Evolutionary conservation across 1,140 invertebrate species (phyloP).

Genomic region (Anastrepha ludens): DNA sequence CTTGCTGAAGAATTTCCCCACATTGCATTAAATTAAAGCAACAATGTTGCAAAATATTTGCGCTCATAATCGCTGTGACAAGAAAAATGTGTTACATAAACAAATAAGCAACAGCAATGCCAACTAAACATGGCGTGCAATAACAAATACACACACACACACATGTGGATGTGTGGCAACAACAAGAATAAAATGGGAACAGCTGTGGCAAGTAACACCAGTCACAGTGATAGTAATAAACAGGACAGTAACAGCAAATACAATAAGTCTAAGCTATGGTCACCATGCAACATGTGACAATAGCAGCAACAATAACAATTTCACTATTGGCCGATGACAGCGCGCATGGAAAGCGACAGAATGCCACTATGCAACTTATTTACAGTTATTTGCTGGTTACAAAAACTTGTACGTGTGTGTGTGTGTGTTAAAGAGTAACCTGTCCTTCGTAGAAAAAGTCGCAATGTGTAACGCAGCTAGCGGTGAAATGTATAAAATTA

Average conservation of each 20-base stretch:
- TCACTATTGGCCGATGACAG: not conserved
- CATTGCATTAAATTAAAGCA: constrained; percentile 36
- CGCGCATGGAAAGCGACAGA: not conserved
- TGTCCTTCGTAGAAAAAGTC: not conserved
- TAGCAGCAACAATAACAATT: not conserved
- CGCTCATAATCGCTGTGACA: constrained; percentile 47
- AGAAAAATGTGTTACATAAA: constrained; percentile 43
- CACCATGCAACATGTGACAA: not conserved
- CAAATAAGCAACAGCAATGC: constrained; percentile 15
- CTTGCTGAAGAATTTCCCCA: not conserved
- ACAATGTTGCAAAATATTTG: constrained; percentile 50
- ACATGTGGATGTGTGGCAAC: not conserved
- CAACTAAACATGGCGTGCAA: not conserved
- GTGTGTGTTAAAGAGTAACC: not conserved
- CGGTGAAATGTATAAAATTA: constrained; percentile 14
- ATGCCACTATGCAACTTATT: not conserved
- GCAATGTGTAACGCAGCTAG: not conserved
- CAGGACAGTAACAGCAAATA: not conserved
- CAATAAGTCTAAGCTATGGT: not conserved
- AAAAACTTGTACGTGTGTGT: not conserved
- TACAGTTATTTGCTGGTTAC: not conserved
- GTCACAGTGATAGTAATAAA: constrained; percentile 20
- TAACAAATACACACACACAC: too few species aligned
- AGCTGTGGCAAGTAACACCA: not conserved
- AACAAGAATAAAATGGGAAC: not conserved